Evolutionary conservation across 2,888 invertebrate genomes (phyloP), one percentile per base, ranked within the genome.

Genomic region (Synergus itoensis): DNA sequence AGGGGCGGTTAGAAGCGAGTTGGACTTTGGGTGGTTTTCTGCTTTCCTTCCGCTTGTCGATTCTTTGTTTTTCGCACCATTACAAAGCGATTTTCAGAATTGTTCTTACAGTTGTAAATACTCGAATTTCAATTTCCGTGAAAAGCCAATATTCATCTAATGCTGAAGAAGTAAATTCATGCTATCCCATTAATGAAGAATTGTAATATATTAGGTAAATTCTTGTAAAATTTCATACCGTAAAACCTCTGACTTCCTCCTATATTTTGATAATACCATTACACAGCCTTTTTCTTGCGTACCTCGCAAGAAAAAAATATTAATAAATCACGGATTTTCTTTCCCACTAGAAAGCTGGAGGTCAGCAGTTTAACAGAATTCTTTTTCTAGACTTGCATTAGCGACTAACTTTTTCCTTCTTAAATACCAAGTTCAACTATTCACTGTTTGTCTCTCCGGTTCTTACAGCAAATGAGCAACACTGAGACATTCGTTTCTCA

Each of bases 21-120:
- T 16, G 65, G 41, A 65, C 41, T 41, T 43, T 41, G 28, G 16
- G 45, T n/a, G 73, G 73, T 53, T 73, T 73, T 73, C 48, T 73
- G 53, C 36, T 73, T 53, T 73, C 48, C 73, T 53, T 73, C n/a
- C 53, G 48, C 36, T 73, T 53, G n/a, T n/a, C 73, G 73, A 73
- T 36, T 73, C 36, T n/a, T 12, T 48, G 48, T 48, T 73, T 48
- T 73, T 36, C 11, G 53, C 11, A 12, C 73, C 0, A 36, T 73
- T 73, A 18, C 36, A 53, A 53, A 53, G 16, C 65, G 28, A 73
- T 73, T 73, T 73, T 36, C 36, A 9, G 36, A 53, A 73, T 67
- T 36, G 36, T 16, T 14, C 28, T 48, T 73, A 73, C 28, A 36
- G 53, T 11, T 53, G 28, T 48, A 73, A 65, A 65, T 65, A 41